These are phyloP conservation scores for Sylvietta virens DNA, from an alignment of 2,113 vertebrate genomes.

Conservation along the genomic window DNA sequence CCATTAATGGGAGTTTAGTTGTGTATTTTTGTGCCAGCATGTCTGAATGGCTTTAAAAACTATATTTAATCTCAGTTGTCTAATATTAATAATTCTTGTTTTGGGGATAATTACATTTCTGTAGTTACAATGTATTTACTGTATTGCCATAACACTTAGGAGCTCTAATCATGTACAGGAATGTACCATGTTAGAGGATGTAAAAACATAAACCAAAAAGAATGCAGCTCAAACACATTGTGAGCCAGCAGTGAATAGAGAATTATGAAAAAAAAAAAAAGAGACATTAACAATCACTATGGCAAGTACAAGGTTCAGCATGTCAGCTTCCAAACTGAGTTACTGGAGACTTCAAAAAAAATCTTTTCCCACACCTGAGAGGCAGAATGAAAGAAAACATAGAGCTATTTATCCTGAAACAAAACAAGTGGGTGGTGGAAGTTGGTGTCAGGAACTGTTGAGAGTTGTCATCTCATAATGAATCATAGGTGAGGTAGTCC, in stretches of 20 bases:
- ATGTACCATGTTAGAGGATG: not conserved
- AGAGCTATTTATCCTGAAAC: not conserved
- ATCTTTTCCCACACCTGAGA: not conserved
- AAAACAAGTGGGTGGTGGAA: not conserved
- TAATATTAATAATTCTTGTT: not conserved
- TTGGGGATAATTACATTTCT: not conserved
- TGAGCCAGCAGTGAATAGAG: not conserved
- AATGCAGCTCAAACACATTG: not conserved
- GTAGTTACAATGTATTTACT: not conserved
- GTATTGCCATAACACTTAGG: not conserved
- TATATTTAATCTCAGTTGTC: not conserved
- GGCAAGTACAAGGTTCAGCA: not conserved
- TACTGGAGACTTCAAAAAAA: not conserved
- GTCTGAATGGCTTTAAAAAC: not conserved
- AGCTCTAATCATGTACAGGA: not conserved
- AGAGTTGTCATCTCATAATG: not conserved
- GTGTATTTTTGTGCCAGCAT: not conserved
- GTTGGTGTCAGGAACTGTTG: not conserved
- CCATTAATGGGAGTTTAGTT: not conserved
- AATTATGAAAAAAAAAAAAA: not conserved
- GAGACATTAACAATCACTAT: not conserved
- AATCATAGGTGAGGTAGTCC: not conserved
- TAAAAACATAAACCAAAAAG: not conserved
- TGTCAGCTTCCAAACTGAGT: not conserved
- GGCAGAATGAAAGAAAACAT: not conserved